Evolutionary conservation across 2,888 invertebrate genomes (phyloP).

Genomic region (Orthosia gracilis): DNA sequence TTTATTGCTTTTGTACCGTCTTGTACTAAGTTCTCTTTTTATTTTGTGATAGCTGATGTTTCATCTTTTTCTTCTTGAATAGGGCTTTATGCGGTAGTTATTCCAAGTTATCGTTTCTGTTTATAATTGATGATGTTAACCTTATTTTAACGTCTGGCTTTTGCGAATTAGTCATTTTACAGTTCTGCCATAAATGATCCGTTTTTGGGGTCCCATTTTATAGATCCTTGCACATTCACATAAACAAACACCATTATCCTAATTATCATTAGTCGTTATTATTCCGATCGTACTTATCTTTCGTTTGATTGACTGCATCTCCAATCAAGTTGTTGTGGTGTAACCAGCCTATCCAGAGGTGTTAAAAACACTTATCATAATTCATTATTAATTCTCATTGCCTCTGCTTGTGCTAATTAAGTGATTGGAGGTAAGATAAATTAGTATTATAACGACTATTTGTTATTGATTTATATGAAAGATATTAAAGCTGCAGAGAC

Average conservation of each 20-base stretch:
- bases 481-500: conserved; percentile 51
- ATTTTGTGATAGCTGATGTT: conserved; percentile 44
- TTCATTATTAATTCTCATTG: conserved; percentile 80
- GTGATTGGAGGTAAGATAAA: conserved; percentile 79
- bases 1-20: conserved; percentile 51
- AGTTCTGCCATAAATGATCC: background rate
- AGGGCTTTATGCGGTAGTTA: conserved; percentile 29
- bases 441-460: conserved; percentile 79
- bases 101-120: conserved; percentile 31
- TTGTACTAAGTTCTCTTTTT: conserved; percentile 52
- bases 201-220: background rate
- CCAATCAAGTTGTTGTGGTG: conserved; percentile 15
- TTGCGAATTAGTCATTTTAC: background rate
- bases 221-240: background rate
- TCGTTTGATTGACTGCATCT: conserved; percentile 5
- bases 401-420: conserved; percentile 82
- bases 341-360: conserved; percentile 57
- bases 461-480: conserved; percentile 78
- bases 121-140: conserved; percentile 7
- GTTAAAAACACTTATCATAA: conserved; percentile 62
- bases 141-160: background rate
- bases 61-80: conserved; percentile 49
- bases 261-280: background rate
- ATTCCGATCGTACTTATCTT: background rate
- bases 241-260: background rate